These are phyloP conservation scores for Tetrapedia diversipes DNA, from an alignment of 2,888 invertebrate genomes.

Conservation along the genomic window DNA sequence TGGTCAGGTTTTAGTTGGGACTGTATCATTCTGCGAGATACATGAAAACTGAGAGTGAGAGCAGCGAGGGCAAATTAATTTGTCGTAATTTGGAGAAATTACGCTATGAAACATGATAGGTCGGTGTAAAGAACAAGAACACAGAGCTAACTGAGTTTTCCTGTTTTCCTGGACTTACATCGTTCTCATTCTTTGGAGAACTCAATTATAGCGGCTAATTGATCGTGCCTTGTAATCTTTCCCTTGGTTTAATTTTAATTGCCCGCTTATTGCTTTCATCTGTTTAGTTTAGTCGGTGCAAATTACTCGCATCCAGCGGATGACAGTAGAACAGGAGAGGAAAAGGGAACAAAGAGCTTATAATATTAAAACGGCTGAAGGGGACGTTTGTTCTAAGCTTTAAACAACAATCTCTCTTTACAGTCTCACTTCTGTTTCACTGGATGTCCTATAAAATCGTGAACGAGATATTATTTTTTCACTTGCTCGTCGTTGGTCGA, in stretches of 20 bases:
- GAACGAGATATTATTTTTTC: not conserved
- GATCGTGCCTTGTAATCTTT: not conserved
- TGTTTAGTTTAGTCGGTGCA: constrained; percentile 32
- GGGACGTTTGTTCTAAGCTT: constrained; percentile 47
- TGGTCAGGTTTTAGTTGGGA: too few species aligned
- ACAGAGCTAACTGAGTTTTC: not conserved
- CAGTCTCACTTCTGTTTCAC: constrained; percentile 24
- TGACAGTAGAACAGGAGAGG: constrained; percentile 34
- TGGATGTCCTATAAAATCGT: constrained; percentile 20
- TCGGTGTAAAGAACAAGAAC: not conserved
- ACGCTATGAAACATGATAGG: not conserved
- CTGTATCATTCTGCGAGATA: too few species aligned
- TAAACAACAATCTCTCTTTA: constrained; percentile 45
- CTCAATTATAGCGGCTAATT: constrained; percentile 10
- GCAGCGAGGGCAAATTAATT: not conserved
- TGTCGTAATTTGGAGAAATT: not conserved
- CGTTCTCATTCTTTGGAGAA: not conserved
- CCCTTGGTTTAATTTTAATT: constrained; percentile 25
- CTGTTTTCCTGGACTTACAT: not conserved
- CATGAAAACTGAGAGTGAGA: not conserved
- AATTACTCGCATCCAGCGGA: constrained; percentile 47
- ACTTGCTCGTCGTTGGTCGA: not conserved
- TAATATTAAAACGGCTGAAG: constrained; percentile 47
- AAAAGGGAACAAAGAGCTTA: constrained; percentile 44
- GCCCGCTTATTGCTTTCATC: constrained; percentile 21